These are phyloP conservation scores for Oceanodroma tethys DNA, from an alignment of 2,113 vertebrate species.

Conservation along the genomic window DNA sequence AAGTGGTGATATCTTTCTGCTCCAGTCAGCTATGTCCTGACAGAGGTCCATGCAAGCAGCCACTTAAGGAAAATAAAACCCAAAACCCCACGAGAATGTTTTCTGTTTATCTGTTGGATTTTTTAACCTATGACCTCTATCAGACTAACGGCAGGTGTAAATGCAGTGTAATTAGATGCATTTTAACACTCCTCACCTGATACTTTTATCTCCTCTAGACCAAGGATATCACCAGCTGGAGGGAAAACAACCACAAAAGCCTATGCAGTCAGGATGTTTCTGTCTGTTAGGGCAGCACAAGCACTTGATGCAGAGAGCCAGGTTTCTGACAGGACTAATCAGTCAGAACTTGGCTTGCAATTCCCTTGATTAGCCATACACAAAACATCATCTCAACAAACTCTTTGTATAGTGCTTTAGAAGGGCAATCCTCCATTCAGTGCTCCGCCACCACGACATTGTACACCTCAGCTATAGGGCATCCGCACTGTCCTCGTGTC, in stretches of 20 bases:
- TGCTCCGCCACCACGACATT: background rate
- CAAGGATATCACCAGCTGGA: background rate
- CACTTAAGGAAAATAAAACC: background rate
- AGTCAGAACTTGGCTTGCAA: background rate
- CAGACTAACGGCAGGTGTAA: background rate
- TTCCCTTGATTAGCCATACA: background rate
- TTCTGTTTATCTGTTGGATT: background rate
- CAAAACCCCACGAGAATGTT: accelerated
- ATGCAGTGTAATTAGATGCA: background rate
- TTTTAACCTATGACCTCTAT: background rate
- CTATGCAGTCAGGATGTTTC: background rate
- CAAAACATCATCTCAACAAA: background rate
- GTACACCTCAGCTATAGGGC: background rate
- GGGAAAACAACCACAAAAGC: background rate
- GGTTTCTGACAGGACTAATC: background rate
- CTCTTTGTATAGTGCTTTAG: background rate
- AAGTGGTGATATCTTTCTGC: background rate
- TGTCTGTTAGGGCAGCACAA: background rate
- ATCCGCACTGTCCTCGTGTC: accelerated
- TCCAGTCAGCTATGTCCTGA: background rate
- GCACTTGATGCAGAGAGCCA: background rate
- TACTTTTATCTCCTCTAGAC: background rate
- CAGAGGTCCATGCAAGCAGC: background rate
- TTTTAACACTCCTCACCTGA: background rate
- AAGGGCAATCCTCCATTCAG: background rate